A percentile compares a stretch with the other conserved stretches of the same genome.
phyloP scores from a whole-genome alignment of 1,140 invertebrate species.

The Drosophila miranda region DNA sequence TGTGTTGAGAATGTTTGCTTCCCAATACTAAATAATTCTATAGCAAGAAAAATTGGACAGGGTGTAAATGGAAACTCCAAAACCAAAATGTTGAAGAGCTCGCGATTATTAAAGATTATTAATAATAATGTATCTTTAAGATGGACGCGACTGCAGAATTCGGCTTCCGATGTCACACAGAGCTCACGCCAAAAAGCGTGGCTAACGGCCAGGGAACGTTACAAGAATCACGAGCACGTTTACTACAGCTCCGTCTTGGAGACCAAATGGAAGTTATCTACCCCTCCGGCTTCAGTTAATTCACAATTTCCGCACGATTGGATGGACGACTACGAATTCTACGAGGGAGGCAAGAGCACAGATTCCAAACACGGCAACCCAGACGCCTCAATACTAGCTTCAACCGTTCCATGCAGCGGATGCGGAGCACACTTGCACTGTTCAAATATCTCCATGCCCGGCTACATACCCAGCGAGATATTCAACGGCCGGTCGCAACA shows the following conservation, averaged over 20 bases:
- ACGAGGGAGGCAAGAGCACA: constrained; percentile 43
- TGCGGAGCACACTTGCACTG: constrained; percentile 97
- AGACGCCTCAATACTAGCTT: constrained; percentile 85
- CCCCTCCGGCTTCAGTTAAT: not conserved
- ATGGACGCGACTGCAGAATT: constrained; percentile 39
- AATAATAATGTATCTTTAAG: constrained; percentile 48
- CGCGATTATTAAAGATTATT: constrained; percentile 52
- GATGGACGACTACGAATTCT: constrained; percentile 78
- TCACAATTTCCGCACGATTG: constrained; percentile 41
- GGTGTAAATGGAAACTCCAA: too few species aligned
- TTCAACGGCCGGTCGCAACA: constrained; percentile 84
- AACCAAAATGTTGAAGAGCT: constrained; percentile 43
- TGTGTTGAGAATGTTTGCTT: too few species aligned
- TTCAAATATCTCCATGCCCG: constrained; percentile 83
- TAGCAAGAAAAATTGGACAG: too few species aligned
- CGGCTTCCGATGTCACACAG: constrained; percentile 21
- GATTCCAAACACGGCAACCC: constrained; percentile 80
- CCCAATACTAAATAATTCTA: too few species aligned
- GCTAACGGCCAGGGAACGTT: constrained; percentile 50
- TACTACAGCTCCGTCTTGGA: constrained; percentile 84
- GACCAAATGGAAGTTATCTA: constrained; percentile 29
- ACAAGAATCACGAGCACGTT: constrained; percentile 72
- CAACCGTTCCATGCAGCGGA: constrained; percentile 91
- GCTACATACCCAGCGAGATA: constrained; percentile 92
- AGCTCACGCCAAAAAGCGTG: constrained; percentile 61